Conservation (phyloP, 2,797 vertebrate genomes). For the Chaenodraco wilsoni region DNA sequence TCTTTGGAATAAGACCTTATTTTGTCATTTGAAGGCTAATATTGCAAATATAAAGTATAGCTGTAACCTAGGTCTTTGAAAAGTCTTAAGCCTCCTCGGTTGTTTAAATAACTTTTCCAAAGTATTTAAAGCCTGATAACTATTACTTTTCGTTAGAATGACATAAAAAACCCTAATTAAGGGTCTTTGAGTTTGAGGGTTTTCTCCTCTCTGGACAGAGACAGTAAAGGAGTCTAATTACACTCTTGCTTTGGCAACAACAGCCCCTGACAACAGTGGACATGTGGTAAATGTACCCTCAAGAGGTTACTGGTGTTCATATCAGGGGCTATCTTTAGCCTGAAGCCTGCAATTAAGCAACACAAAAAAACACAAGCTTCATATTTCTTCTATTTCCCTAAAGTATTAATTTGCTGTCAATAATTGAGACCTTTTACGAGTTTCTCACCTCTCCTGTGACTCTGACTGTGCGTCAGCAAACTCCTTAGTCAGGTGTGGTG, state of each 20-base stretch:
- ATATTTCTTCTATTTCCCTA: slow-evolving; percentile 59
- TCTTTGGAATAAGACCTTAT: slow-evolving; percentile 8
- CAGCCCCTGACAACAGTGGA: slow-evolving; percentile 62
- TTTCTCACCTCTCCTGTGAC: slow-evolving; percentile 28
- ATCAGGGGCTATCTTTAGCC: slow-evolving; percentile 68
- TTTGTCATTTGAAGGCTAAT: slow-evolving; percentile 15
- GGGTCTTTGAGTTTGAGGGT: slow-evolving; percentile 25
- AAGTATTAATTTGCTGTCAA: slow-evolving; percentile 62
- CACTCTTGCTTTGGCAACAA: slow-evolving; percentile 67
- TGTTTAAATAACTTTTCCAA: slow-evolving; percentile 8
- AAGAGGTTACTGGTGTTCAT: slow-evolving; percentile 57
- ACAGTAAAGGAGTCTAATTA: slow-evolving; percentile 51
- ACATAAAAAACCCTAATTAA: slow-evolving; percentile 23
- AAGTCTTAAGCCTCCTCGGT: slow-evolving; percentile 6
- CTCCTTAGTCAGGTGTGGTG: slow-evolving; percentile 27
- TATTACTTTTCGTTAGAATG: background rate
- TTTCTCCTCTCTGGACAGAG: slow-evolving; percentile 44
- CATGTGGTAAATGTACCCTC: slow-evolving; percentile 51
- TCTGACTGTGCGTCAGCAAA: slow-evolving; percentile 24
- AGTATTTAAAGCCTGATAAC: background rate
- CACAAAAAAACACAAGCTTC: slow-evolving; percentile 45
- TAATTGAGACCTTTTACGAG: slow-evolving; percentile 18
- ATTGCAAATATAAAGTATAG: slow-evolving; percentile 1
- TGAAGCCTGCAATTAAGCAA: slow-evolving; percentile 57
- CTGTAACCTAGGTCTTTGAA: background rate